These are phyloP conservation scores for Pelmatolapia mariae DNA, from an alignment of 2,113 vertebrate genomes.

Conservation along the genomic window DNA sequence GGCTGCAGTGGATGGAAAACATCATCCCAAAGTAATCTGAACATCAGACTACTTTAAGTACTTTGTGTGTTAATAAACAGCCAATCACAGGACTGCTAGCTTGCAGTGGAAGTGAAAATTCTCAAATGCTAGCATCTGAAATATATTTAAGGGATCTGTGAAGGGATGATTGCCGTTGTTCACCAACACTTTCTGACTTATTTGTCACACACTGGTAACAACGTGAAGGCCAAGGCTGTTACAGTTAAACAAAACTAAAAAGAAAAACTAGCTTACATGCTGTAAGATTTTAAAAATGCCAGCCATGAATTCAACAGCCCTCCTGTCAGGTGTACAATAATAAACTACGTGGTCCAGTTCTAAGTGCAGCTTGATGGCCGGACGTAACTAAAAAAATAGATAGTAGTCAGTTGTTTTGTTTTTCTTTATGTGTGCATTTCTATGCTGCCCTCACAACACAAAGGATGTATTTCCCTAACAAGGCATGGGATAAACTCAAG, in stretches of 20 bases:
- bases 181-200: background rate
- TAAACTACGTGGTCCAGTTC: background rate
- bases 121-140: background rate
- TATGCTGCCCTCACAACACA: background rate
- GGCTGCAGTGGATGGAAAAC: background rate
- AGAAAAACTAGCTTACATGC: background rate
- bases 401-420: background rate
- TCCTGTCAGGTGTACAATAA: background rate
- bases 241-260: background rate
- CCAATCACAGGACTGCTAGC: background rate
- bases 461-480: conserved; percentile 6
- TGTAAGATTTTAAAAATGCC: background rate
- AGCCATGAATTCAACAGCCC: background rate
- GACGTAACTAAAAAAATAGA: background rate
- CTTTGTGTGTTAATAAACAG: background rate
- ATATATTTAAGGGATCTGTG: background rate
- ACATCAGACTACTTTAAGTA: background rate
- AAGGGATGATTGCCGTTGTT: background rate
- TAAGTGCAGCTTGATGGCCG: background rate
- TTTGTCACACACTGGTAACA: background rate
- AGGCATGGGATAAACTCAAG: background rate
- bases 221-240: background rate
- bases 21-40: background rate
- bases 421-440: background rate
- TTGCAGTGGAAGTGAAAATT: background rate